Conservation (phyloP, 2,113 vertebrate species). For the Peromyscus maniculatus region DNA sequence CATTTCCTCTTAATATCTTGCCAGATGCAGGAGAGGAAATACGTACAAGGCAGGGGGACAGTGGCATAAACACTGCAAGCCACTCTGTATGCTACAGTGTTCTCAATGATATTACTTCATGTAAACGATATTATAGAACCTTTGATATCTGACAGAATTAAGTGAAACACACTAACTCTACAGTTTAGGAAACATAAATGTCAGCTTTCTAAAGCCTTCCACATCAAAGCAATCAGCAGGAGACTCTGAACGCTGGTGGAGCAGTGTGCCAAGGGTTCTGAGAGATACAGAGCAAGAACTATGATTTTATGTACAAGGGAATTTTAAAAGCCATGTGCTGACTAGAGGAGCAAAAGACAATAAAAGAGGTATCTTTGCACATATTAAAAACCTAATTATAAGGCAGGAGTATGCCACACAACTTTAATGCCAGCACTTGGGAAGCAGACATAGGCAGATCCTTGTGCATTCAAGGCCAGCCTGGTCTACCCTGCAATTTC, state of each 20-base stretch:
- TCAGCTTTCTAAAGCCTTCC: conserved; percentile 42
- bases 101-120: conserved; percentile 44
- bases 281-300: not conserved
- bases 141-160: conserved; percentile 71
- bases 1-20: not conserved
- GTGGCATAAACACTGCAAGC: conserved; percentile 23
- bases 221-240: conserved; percentile 30
- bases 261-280: not conserved
- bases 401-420: not conserved
- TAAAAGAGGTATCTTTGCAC: not conserved
- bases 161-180: conserved; percentile 54
- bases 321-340: not conserved
- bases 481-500: not conserved
- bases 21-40: conserved; percentile 9
- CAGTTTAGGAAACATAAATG: conserved; percentile 49
- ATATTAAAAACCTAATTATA: not conserved
- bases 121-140: conserved; percentile 20
- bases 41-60: not conserved
- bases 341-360: not conserved
- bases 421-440: not conserved
- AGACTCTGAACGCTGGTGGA: not conserved
- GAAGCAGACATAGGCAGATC: not conserved
- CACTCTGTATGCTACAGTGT: not conserved
- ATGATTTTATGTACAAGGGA: not conserved
- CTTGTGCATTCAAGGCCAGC: not conserved